phyloP scores from a whole-genome alignment of 2,797 vertebrate genomes.

The Eupleurogrammus muticus region DNA sequence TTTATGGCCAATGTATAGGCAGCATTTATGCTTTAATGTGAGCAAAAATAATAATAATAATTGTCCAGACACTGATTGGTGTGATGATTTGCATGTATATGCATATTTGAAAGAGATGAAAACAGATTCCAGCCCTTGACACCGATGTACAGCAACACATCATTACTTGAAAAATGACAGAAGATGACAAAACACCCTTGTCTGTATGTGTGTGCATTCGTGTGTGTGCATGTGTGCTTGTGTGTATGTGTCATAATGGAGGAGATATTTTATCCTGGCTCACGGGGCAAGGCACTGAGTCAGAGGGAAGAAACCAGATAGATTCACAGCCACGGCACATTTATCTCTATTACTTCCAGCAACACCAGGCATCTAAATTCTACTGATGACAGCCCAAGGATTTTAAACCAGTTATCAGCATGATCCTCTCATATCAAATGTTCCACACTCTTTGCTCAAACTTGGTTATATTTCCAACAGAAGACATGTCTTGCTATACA shows the following conservation, averaged over 20 bases:
- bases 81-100: slow-evolving; percentile 25
- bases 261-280: slow-evolving; percentile 69
- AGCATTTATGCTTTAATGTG: slow-evolving; percentile 5
- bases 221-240: slow-evolving; percentile 8
- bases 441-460: slow-evolving; percentile 47
- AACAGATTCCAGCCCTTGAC: slow-evolving; percentile 40
- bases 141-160: slow-evolving; percentile 42
- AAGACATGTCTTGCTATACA: background rate
- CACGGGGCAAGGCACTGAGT: slow-evolving; percentile 55
- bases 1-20: slow-evolving; percentile 1
- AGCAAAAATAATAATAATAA: slow-evolving; percentile 15
- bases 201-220: slow-evolving; percentile 18
- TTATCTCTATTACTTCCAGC: slow-evolving; percentile 74
- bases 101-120: slow-evolving; percentile 18
- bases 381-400: slow-evolving; percentile 63
- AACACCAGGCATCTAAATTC: slow-evolving; percentile 68
- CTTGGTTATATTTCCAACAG: slow-evolving; percentile 35
- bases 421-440: slow-evolving; percentile 60
- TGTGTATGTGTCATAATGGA: slow-evolving; percentile 43
- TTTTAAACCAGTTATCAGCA: slow-evolving; percentile 61
- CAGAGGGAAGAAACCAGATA: slow-evolving; percentile 61
- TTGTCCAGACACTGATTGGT: slow-evolving; percentile 2
- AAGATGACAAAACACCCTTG: slow-evolving; percentile 57
- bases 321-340: slow-evolving; percentile 63
- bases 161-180: slow-evolving; percentile 56